phyloP scores from a whole-genome alignment of 2,797 vertebrate species.

The Hephaestus fuliginosus region DNA sequence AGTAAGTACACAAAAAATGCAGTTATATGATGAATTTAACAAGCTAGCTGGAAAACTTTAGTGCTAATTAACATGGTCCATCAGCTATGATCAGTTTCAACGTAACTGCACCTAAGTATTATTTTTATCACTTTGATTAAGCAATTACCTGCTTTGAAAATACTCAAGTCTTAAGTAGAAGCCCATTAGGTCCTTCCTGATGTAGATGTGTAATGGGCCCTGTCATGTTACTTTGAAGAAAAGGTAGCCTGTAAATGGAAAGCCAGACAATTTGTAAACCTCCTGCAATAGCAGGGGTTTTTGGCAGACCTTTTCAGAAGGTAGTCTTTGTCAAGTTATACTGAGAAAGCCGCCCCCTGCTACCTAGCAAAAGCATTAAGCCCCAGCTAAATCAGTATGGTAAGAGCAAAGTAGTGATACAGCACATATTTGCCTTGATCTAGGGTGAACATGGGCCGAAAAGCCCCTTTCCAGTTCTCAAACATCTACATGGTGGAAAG shows the following conservation, averaged over 20 bases:
- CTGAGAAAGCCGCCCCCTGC: conserved; percentile 62
- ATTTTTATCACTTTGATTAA: conserved; percentile 75
- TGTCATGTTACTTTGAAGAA: conserved; percentile 79
- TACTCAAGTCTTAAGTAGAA: conserved; percentile 75
- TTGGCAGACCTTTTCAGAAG: conserved; percentile 72
- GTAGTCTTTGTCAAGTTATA: conserved; percentile 61
- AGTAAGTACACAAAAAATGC: conserved; percentile 48
- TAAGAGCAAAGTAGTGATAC: conserved; percentile 58
- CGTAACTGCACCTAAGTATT: conserved; percentile 53
- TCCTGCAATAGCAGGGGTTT: conserved; percentile 76
- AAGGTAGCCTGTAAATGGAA: conserved; percentile 80
- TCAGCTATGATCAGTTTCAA: conserved; percentile 62
- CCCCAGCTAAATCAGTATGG: conserved; percentile 45
- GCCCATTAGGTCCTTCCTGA: conserved; percentile 78
- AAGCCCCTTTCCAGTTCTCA: conserved; percentile 72
- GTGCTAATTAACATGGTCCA: conserved; percentile 62
- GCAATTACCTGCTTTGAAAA: conserved; percentile 79
- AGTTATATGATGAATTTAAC: conserved; percentile 53
- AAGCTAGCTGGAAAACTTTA: conserved; percentile 52
- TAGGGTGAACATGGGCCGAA: conserved; percentile 65
- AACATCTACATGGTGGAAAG: conserved; percentile 78
- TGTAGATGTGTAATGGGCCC: conserved; percentile 76
- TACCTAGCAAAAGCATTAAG: conserved; percentile 54
- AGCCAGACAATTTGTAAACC: conserved; percentile 80
- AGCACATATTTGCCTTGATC: conserved; percentile 81